These are phyloP conservation scores for Buphagus erythrorhynchus DNA, from an alignment of 2,797 vertebrate species.

Conservation along the genomic window DNA sequence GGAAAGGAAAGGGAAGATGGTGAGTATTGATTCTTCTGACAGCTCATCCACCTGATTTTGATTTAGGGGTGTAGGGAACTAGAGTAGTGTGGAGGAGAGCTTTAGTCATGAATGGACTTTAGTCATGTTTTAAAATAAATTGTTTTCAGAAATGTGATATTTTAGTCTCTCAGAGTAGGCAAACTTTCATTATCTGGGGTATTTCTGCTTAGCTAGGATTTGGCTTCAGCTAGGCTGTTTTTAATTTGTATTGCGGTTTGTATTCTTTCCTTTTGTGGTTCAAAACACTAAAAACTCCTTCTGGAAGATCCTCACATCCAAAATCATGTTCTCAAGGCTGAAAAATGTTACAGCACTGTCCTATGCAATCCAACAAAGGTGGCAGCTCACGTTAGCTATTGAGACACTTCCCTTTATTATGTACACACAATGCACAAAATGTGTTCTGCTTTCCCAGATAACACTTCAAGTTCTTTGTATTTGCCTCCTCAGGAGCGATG, in stretches of 20 bases:
- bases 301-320: not conserved
- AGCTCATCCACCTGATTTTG: not conserved
- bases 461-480: not conserved
- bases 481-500: constrained; percentile 27
- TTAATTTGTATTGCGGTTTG: not conserved
- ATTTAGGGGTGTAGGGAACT: not conserved
- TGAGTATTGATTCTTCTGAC: not conserved
- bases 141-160: not conserved
- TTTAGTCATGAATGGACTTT: not conserved
- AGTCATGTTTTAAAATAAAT: not conserved
- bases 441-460: not conserved
- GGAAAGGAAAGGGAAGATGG: not conserved
- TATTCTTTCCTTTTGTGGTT: not conserved
- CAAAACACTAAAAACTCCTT: not conserved
- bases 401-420: not conserved
- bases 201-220: not conserved
- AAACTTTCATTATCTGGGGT: not conserved
- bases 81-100: not conserved
- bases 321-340: not conserved
- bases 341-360: not conserved
- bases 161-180: not conserved
- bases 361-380: not conserved
- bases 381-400: not conserved
- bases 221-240: not conserved
- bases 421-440: not conserved